Base-by-base conservation (phyloP, 2,888 invertebrate genomes). In the Stegana nigrithorax region DNA sequence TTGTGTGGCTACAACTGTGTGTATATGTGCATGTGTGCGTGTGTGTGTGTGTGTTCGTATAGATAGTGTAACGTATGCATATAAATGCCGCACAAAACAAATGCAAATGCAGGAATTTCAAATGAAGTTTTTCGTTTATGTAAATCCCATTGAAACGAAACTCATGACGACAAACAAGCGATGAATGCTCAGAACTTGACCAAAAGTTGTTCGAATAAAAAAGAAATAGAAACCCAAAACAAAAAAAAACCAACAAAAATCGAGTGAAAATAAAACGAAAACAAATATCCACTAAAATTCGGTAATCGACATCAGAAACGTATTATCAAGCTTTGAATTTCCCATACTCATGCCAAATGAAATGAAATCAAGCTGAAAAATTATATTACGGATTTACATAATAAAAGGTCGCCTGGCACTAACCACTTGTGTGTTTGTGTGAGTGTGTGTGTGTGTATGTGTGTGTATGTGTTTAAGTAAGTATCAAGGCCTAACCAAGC, bases 81-180 rank as follows among this genome's bases (percentile, higher is more conserved):
- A n/a, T n/a, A n/a, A n/a, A n/a, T 53, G 23, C 58, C 50, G 47
- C 27, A 32, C 58, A 67, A 53, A 32, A 14, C 26, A 27, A 64
- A 71, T 72, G 73, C 67, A 73, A 72, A 72, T 78, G 67, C 29
- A 66, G 64, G 71, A 72, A 76, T 73, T 78, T 69, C 57, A 73
- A 77, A 78, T 75, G 75, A 73, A 73, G 36, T 27, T 23, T 77
- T 75, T 76, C 66, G 66, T 59, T 59, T 57, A 67, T 69, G 74
- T 68, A 68, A 75, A 75, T 70, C 21, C 8, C 21, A 62, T 60
- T 47, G 50, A 62, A 58, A 63, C 61, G 51, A 65, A 62, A 65
- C 68, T 68, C 67, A 71, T 66, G 71, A 67, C 67, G 62, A 64
- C 71, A 77, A 76, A 78, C 75, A 78, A 75, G 73, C 79, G 74